phyloP scores from a whole-genome alignment of 2,113 vertebrate species.

The Marmota flaviventris region DNA sequence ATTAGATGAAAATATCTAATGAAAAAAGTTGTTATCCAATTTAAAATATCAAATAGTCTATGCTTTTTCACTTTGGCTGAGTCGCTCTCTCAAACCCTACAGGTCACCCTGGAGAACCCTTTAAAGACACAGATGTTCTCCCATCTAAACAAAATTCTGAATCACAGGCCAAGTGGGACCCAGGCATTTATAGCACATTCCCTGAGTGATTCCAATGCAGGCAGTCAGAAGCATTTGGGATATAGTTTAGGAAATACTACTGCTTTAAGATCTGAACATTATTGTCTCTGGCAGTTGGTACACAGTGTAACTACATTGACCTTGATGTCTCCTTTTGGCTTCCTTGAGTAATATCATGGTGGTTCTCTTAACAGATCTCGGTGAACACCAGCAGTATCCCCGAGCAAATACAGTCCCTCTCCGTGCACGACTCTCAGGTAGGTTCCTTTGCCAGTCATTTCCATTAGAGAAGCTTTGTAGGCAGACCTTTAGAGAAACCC shows the following conservation, averaged over 20 bases:
- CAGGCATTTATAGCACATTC: not conserved
- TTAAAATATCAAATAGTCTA: not conserved
- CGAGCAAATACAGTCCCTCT: conserved; percentile 90
- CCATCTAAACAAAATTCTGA: conserved; percentile 37
- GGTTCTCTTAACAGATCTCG: conserved; percentile 86
- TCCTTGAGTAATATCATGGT: not conserved
- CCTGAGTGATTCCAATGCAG: not conserved
- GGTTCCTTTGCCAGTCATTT: conserved; percentile 47
- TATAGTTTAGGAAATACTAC: not conserved
- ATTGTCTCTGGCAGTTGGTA: not conserved
- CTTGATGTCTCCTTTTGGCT: not conserved
- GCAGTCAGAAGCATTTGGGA: not conserved
- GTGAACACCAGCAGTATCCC: conserved; percentile 89
- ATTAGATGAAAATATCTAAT: not conserved
- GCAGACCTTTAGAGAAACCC: not conserved
- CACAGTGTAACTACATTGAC: not conserved
- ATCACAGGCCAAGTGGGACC: not conserved
- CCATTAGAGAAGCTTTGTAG: not conserved
- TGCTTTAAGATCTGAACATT: not conserved
- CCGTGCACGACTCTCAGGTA: conserved; percentile 92
- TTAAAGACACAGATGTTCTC: not conserved
- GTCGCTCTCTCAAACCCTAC: not conserved
- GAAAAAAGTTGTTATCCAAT: not conserved
- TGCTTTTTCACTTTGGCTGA: not conserved
- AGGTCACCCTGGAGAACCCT: not conserved